phyloP scores from a whole-genome alignment of 2,797 vertebrate species.

The Fratercula arctica region DNA sequence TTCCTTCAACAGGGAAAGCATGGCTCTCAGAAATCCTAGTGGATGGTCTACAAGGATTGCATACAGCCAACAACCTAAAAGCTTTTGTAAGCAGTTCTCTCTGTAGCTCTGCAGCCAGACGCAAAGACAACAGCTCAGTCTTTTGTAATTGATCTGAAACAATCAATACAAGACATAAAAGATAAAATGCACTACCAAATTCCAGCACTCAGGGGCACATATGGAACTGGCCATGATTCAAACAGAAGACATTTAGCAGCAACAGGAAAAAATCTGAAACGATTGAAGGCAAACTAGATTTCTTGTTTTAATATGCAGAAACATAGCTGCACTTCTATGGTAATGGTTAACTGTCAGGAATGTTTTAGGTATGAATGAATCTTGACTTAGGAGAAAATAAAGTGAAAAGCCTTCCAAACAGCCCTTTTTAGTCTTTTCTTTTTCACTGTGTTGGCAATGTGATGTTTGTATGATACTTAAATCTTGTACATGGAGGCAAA shows the following conservation, averaged over 20 bases:
- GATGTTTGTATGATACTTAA: neutral
- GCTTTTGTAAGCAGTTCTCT: neutral
- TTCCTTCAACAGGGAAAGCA: neutral
- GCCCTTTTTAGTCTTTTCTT: neutral
- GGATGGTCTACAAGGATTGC: neutral
- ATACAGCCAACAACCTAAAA: neutral
- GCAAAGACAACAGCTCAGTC: neutral
- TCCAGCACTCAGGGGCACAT: neutral
- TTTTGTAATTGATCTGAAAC: neutral
- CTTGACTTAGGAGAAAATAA: neutral
- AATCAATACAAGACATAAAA: neutral
- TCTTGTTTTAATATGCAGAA: neutral
- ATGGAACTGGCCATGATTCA: neutral
- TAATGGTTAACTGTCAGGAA: neutral
- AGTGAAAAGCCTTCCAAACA: neutral
- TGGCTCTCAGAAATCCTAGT: neutral
- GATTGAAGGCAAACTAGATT: neutral
- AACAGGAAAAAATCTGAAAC: neutral
- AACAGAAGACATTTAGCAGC: neutral
- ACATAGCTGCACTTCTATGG: neutral
- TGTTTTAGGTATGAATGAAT: neutral
- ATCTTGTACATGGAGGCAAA: neutral
- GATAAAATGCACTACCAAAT: neutral
- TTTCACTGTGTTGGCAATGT: neutral
- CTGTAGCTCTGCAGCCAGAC: neutral